These are phyloP conservation scores for Baryphthengus martii DNA, from an alignment of 2,113 vertebrate species.

Conservation along the genomic window DNA sequence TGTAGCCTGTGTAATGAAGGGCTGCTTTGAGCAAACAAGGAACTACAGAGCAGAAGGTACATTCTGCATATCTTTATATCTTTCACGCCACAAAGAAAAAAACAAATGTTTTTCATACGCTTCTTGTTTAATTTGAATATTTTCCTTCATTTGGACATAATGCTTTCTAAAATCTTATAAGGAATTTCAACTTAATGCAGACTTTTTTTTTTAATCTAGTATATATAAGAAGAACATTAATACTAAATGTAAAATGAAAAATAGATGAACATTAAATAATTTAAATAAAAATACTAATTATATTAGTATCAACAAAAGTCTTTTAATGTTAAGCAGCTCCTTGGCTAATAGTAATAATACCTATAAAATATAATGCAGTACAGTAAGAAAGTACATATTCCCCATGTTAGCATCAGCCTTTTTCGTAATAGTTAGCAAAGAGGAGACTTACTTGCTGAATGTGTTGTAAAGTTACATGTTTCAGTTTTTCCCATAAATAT, in stretches of 20 bases:
- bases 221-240: background rate
- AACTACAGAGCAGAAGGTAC: background rate
- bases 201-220: background rate
- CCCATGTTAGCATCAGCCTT: background rate
- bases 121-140: background rate
- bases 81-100: background rate
- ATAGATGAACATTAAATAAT: background rate
- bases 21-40: background rate
- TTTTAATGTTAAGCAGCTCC: background rate
- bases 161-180: background rate
- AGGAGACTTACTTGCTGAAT: background rate
- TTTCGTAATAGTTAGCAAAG: background rate
- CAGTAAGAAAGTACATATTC: background rate
- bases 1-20: background rate
- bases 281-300: background rate
- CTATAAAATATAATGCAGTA: background rate
- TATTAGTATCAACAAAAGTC: background rate
- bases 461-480: accelerated
- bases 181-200: background rate
- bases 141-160: background rate
- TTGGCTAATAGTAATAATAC: background rate
- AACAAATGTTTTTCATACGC: accelerated
- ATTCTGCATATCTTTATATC: background rate
- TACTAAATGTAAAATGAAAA: background rate
- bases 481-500: accelerated